Evolutionary conservation across 2,797 vertebrate species (phyloP), one percentile per base, ranked within the genome.

Genomic region (Chelon auratus): DNA sequence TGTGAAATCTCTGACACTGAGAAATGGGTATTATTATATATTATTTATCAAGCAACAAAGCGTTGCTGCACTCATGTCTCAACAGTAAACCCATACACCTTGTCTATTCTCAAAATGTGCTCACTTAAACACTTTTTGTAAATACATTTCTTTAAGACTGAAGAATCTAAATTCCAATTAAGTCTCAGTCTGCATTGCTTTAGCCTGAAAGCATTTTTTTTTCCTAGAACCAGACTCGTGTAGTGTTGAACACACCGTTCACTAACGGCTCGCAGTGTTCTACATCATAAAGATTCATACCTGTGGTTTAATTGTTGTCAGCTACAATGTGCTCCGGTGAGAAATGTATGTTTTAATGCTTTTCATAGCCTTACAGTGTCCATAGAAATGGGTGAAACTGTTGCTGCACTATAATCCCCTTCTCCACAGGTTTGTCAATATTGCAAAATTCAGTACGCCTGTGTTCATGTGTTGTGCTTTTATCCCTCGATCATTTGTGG

Each of bases 401-500:
- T 24, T 24, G 8, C 17, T 18, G 33, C n/a, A 53, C 51, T 9
- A 63, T 53, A 58, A 54, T 75, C 33, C 8, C 10, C 30, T n/a
- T 24, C 0, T 45, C 3, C 17, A 12, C 33, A 61, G 15, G 39
- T 58, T 52, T 2, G 10, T 30, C 20, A 61, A 66, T 62, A 60
- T 47, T 30, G 22, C 9, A 33, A 12, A 64, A 64, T 33, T 13
- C 3, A 36, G 4, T 11, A 3, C 11, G n/a, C 52, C 26, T 48
- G 9, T 61, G 26, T 53, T 6, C 62, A 50, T 51, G 30, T 39
- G 64, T 22, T 13, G 59, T 47, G 33, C 22, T 37, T 59, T 42
- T 30, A 71, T 59, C 37, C 1, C 26, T 37, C 9, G 3, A 50
- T 9, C 63, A 61, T 52, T 40, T 78, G 57, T 40, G 51, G 22